A percentile compares a stretch with the other conserved stretches of the same genome.
These are phyloP conservation scores for Capitella teleta DNA, from an alignment of 1,140 invertebrate species.

Conservation along the genomic window DNA sequence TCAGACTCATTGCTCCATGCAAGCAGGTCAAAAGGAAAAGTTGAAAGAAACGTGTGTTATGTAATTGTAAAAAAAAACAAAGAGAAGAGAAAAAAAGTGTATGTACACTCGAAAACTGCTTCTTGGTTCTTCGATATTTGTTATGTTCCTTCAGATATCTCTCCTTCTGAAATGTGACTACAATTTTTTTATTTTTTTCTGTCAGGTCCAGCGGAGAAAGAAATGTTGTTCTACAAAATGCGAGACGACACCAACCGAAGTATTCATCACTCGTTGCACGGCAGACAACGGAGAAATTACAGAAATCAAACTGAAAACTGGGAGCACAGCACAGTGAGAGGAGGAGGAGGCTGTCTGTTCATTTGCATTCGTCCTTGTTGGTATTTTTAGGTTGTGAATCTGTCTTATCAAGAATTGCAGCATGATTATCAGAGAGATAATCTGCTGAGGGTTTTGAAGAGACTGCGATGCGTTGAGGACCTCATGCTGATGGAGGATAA, in stretches of 20 bases:
- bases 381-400: slow-evolving; percentile 1
- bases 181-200: neutral
- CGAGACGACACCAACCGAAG: neutral
- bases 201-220: slow-evolving; percentile 5
- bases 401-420: slow-evolving; percentile 4
- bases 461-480: neutral
- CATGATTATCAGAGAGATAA: slow-evolving; percentile 1
- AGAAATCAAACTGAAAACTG: slow-evolving; percentile 5
- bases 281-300: slow-evolving; percentile 3
- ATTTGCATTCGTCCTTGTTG: neutral
- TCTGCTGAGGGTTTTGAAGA: slow-evolving; percentile 2
- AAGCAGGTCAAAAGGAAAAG: neutral
- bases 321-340: neutral
- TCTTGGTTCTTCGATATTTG: no score
- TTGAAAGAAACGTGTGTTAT: neutral
- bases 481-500: slow-evolving; percentile 1
- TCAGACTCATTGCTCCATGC: neutral
- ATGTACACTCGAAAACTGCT: no score
- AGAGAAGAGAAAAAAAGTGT: no score
- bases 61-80: neutral
- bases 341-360: neutral
- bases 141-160: no score
- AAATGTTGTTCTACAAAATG: slow-evolving; percentile 3
- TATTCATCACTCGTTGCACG: slow-evolving; percentile 1
- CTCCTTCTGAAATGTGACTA: no score